Percentiles rank a stretch among this genome's conserved stretches.
These are phyloP conservation scores for Pristis pectinata DNA, from an alignment of 2,797 vertebrate genomes.

Conservation along the genomic window DNA sequence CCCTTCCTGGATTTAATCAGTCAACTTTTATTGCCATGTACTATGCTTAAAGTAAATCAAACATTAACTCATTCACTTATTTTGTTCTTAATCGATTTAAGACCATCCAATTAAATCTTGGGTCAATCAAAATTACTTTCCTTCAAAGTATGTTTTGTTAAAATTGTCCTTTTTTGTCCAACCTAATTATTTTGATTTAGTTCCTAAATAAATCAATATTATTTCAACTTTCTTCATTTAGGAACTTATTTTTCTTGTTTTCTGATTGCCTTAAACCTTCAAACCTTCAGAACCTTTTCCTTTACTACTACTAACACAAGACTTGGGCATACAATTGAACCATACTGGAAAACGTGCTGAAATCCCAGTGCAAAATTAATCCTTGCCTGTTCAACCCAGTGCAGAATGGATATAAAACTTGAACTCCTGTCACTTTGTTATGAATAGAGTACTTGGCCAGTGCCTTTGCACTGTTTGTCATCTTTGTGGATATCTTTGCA, in stretches of 20 bases:
- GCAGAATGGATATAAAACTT: too few species aligned
- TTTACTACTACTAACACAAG: not conserved
- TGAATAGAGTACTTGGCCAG: too few species aligned
- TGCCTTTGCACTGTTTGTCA: too few species aligned
- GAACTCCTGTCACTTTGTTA: too few species aligned
- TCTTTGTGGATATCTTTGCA: too few species aligned
- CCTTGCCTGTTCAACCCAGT: too few species aligned
- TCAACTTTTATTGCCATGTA: not conserved
- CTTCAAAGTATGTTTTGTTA: not conserved
- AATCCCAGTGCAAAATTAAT: too few species aligned
- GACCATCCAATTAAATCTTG: not conserved
- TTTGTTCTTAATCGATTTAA: not conserved
- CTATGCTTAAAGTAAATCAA: not conserved
- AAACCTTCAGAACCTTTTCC: not conserved
- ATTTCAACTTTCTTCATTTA: not conserved
- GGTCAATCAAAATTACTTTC: not conserved
- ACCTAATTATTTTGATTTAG: not conserved
- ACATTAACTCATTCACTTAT: not conserved
- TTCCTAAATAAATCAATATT: not conserved
- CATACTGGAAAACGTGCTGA: too few species aligned
- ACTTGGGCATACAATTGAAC: too few species aligned
- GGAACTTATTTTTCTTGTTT: not conserved
- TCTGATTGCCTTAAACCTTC: not conserved
- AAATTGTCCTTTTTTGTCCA: not conserved
- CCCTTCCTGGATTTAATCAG: not conserved